These are phyloP conservation scores for Atlantisia rogersi DNA, from an alignment of 2,113 vertebrate genomes.

Conservation along the genomic window DNA sequence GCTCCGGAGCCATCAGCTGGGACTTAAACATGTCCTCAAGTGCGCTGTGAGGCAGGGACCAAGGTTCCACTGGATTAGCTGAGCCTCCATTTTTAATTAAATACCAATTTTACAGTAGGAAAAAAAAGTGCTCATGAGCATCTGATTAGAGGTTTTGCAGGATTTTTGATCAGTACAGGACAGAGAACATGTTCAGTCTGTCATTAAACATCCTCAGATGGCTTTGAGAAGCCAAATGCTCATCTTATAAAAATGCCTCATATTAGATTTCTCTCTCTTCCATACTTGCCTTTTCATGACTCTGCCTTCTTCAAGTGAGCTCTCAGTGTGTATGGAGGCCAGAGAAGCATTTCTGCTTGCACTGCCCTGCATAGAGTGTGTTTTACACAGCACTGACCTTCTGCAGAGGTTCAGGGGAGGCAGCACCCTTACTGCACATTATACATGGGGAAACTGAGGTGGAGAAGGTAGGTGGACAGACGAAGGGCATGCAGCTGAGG, in stretches of 20 bases:
- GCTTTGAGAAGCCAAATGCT: neutral
- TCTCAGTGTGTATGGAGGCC: neutral
- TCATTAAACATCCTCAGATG: neutral
- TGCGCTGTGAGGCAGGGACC: neutral
- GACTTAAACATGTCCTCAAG: neutral
- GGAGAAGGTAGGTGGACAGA: neutral
- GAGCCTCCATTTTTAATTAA: constrained; percentile 2
- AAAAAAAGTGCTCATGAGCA: neutral
- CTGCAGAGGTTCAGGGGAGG: neutral
- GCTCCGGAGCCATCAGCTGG: neutral
- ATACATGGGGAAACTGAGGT: neutral
- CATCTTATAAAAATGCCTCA: neutral
- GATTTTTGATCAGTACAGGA: neutral
- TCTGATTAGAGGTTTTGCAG: neutral
- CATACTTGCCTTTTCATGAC: neutral
- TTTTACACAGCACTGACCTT: neutral
- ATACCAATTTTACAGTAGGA: neutral
- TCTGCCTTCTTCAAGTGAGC: neutral
- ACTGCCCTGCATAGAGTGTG: neutral
- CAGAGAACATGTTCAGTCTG: neutral
- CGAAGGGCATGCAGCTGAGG: neutral
- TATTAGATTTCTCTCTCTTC: neutral
- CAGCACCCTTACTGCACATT: neutral
- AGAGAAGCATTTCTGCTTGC: neutral
- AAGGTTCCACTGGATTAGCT: constrained; percentile 20